A percentile compares a stretch with the other conserved stretches of the same genome.
Conservation (phyloP, 2,113 vertebrate species). For the Podocnemis expansa region DNA sequence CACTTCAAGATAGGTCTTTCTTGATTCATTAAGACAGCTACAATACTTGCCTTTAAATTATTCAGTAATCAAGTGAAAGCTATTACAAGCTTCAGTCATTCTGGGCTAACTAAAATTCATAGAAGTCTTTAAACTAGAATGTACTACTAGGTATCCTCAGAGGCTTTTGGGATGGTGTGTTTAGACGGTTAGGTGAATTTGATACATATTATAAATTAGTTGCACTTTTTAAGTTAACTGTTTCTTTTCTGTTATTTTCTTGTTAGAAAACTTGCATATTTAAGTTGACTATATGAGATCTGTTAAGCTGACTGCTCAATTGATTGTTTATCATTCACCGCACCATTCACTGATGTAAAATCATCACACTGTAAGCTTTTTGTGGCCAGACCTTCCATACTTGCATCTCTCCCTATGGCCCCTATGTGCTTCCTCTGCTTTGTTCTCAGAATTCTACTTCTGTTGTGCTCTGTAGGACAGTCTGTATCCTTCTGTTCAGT, state of each 20-base stretch:
- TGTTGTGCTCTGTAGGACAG: background rate
- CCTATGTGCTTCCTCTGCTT: background rate
- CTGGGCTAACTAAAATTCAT: conserved; percentile 15
- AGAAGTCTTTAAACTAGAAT: conserved; percentile 24
- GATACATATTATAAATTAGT: background rate
- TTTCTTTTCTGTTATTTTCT: background rate
- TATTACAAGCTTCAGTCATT: conserved; percentile 42
- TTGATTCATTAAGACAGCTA: conserved; percentile 68
- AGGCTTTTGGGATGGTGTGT: background rate
- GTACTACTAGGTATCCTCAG: background rate
- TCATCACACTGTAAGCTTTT: background rate
- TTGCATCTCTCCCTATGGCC: background rate
- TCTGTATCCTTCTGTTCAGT: background rate
- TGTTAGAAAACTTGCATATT: background rate
- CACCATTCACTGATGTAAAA: background rate
- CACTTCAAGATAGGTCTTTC: conserved; percentile 33
- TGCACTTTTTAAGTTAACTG: background rate
- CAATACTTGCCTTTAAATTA: conserved; percentile 62
- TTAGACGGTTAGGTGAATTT: background rate
- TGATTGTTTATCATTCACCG: background rate
- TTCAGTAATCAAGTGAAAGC: conserved; percentile 57
- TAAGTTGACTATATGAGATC: background rate
- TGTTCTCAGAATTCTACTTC: background rate
- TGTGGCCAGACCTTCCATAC: background rate
- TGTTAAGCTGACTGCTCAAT: background rate